Base-by-base conservation (phyloP, 2,113 vertebrate genomes). In the Spizaetus ornatus region DNA sequence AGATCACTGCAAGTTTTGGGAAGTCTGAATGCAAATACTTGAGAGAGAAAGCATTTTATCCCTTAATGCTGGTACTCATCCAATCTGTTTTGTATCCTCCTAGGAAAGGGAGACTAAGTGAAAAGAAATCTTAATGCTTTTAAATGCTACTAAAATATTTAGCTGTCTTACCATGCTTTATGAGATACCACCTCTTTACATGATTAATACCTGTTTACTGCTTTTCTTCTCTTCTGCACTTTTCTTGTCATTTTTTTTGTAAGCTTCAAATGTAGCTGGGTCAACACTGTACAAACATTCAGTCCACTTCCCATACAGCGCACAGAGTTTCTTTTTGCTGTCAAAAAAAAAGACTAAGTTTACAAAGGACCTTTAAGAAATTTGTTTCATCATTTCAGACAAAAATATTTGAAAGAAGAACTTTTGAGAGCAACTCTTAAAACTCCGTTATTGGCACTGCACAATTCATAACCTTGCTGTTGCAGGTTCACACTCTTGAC, bases 231-330 rank as follows among this genome's bases (percentile, higher is more conserved):
- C 99, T 42, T 99, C 99, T 7, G 98, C 71, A 70, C 95, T 99
- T 96, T 99, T 99, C 98, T 98, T 99, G 96, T 99, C 99, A 2
- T 98, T 98, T 94, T 99, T 99, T 96, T 99, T 99, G 98, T 99
- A 98, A 88, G 99, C 97, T 5, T 99, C 99, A 1, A 99, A 99
- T 3, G 97, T 95, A 42, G 98, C 97, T 5, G 98, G 97, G 94
- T 99, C 99, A 26, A 99, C 98, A 8, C 98, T 98, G 97, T 99
- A 99, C 38, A 99, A 97, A 90, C 99, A 99, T 92, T 99, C 99
- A 0, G 99, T 99, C 99, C 99, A 99, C 95, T 99, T 99, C 76
- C 99, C 99, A 31, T 99, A 99, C 38, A 99, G 98, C 0, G 99
- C 98, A 93, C 99, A 99, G 13, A 99, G 97, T 91, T 99, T 99